A percentile compares a stretch with the other conserved stretches of the same genome.
Conservation (phyloP, 2,888 invertebrate species). For the Tachina fera region DNA sequence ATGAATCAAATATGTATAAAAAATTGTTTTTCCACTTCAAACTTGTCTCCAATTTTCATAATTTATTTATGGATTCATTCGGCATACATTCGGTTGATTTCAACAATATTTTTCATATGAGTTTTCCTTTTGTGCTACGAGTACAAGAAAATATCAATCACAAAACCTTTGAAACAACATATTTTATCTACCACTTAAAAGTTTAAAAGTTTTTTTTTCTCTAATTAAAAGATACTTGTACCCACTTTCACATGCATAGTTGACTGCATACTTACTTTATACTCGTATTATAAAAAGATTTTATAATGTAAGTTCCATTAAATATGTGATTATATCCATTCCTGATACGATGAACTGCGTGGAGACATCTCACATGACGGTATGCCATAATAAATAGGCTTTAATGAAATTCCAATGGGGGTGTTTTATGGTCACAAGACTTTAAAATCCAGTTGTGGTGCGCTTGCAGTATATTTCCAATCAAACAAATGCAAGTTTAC, state of each 20-base stretch:
- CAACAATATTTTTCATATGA: constrained; percentile 32
- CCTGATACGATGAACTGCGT: constrained; percentile 46
- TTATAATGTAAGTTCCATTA: constrained; percentile 35
- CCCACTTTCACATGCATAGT: constrained; percentile 53
- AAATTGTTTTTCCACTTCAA: constrained; percentile 13
- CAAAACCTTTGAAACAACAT: constrained; percentile 40
- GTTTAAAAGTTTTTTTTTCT: background rate
- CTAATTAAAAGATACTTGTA: constrained; percentile 25
- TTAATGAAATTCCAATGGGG: constrained; percentile 72
- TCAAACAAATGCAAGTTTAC: constrained; percentile 51
- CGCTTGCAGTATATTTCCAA: constrained; percentile 56
- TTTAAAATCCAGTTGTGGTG: constrained; percentile 64
- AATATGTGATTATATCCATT: constrained; percentile 54
- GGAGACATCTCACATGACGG: constrained; percentile 55
- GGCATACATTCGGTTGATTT: background rate
- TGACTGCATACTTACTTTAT: constrained; percentile 7
- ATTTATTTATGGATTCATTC: constrained; percentile 10
- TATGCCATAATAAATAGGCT: constrained; percentile 61
- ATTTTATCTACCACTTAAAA: constrained; percentile 27
- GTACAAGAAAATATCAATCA: constrained; percentile 9
- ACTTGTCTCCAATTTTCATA: constrained; percentile 33
- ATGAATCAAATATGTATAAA: constrained; percentile 9
- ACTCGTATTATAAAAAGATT: background rate
- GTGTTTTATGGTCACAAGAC: constrained; percentile 71
- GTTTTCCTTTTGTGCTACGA: constrained; percentile 35